Percentiles rank a stretch among this genome's conserved stretches.
Conservation (phyloP, 2,113 vertebrate species). For the Gopherus evgoodei region DNA sequence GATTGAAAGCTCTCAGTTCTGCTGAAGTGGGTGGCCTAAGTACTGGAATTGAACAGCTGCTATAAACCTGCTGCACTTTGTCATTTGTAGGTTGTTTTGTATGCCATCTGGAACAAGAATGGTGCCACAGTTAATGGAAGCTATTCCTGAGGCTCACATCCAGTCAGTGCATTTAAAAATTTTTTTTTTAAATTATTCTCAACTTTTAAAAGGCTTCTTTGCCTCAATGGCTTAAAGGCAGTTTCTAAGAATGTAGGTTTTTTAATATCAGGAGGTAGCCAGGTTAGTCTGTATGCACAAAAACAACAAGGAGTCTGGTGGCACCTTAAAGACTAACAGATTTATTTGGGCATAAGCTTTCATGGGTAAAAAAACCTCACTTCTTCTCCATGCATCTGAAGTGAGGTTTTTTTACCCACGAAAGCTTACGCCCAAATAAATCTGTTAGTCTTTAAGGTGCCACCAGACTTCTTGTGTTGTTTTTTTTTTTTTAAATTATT, state of each 20-base stretch:
- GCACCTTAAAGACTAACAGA: too few relatives aligned
- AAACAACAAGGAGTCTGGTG: too few relatives aligned
- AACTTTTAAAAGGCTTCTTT: slow-evolving; percentile 44
- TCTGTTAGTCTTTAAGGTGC: too few relatives aligned
- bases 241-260: neutral
- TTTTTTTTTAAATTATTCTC: slow-evolving; percentile 45
- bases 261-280: neutral
- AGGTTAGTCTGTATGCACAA: too few relatives aligned
- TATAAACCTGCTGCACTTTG: slow-evolving; percentile 87
- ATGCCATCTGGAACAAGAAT: slow-evolving; percentile 88
- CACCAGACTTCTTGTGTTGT: too few relatives aligned
- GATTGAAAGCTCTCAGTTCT: slow-evolving; percentile 76
- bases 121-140: slow-evolving; percentile 56
- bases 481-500: neutral
- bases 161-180: slow-evolving; percentile 23
- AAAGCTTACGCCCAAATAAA: too few relatives aligned
- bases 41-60: slow-evolving; percentile 86
- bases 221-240: slow-evolving; percentile 5
- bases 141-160: slow-evolving; percentile 39
- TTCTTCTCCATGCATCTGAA: too few relatives aligned
- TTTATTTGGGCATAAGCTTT: too few relatives aligned
- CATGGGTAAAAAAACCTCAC: too few relatives aligned
- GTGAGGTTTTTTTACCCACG: too few relatives aligned
- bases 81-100: slow-evolving; percentile 94
- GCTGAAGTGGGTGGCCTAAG: slow-evolving; percentile 80